These are phyloP conservation scores for Pseudomyrmex sp. DNA, from an alignment of 1,140 invertebrate species.

Conservation along the genomic window DNA sequence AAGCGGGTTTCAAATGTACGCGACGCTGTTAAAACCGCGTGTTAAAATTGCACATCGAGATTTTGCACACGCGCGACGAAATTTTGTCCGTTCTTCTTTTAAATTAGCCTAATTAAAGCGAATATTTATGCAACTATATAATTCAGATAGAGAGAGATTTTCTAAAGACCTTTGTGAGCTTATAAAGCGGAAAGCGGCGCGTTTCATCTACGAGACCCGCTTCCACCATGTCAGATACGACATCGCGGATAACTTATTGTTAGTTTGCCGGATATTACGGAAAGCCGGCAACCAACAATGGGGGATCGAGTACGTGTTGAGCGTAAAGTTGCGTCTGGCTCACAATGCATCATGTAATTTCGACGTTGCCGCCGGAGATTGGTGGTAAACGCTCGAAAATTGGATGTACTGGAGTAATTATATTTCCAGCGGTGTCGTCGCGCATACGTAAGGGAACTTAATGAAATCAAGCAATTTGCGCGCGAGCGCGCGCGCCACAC, in stretches of 20 bases:
- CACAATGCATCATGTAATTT: conserved; percentile 30
- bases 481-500: neutral
- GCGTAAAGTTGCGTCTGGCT: conserved; percentile 20
- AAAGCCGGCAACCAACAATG: conserved; percentile 18
- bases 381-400: conserved; percentile 18
- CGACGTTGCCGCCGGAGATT: conserved; percentile 28
- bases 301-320: conserved; percentile 7
- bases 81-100: no score
- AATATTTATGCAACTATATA: neutral
- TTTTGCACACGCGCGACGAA: no score
- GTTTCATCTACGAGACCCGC: neutral
- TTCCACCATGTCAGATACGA: neutral
- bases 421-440: conserved; percentile 4
- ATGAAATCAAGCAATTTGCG: conserved; percentile 30
- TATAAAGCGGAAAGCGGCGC: neutral
- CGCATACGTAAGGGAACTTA: neutral
- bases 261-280: conserved; percentile 28
- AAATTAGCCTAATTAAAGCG: no score
- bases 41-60: no score
- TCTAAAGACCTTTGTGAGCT: neutral
- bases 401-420: conserved; percentile 31
- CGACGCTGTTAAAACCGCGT: no score
- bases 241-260: conserved; percentile 27
- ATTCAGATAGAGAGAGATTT: no score
- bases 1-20: neutral